phyloP scores from a whole-genome alignment of 2,113 vertebrate genomes.

The Tupaia tana region DNA sequence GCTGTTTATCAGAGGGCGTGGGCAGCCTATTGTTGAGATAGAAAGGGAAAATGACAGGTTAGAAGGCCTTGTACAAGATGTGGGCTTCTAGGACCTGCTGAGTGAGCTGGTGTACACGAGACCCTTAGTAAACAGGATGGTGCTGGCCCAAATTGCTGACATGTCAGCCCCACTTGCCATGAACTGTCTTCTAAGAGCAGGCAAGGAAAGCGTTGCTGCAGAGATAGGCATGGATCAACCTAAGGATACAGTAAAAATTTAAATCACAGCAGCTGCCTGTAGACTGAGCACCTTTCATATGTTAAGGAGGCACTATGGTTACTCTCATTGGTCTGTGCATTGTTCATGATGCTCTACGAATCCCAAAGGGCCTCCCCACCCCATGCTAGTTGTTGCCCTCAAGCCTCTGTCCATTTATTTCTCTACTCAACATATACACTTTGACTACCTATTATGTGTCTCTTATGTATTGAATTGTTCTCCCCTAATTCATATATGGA shows the following conservation, averaged over 20 bases:
- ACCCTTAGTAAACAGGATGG: constrained; percentile 50
- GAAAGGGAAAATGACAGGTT: constrained; percentile 37
- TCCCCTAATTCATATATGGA: not conserved
- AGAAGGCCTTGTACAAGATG: not conserved
- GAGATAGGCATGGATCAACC: not conserved
- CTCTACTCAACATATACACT: not conserved
- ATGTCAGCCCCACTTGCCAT: not conserved
- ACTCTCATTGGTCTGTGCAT: not conserved
- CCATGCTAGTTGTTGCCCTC: not conserved
- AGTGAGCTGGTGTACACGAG: not conserved
- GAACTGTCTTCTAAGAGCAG: not conserved
- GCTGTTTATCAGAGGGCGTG: constrained; percentile 61
- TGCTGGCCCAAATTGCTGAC: not conserved
- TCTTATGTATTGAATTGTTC: not conserved
- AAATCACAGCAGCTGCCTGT: not conserved
- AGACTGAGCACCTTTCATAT: not conserved
- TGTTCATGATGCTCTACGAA: not conserved
- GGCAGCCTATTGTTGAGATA: constrained; percentile 45
- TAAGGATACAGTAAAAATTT: not conserved
- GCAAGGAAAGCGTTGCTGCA: rapidly evolving
- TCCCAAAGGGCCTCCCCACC: not conserved
- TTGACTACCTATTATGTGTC: not conserved
- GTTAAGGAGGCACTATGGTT: not conserved
- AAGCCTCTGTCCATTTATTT: not conserved
- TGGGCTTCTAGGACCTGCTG: not conserved